Percentiles rank a stretch among this genome's conserved stretches.
Conservation (phyloP, 2,888 invertebrate genomes). For the Poecilobothrus nobilitatus region DNA sequence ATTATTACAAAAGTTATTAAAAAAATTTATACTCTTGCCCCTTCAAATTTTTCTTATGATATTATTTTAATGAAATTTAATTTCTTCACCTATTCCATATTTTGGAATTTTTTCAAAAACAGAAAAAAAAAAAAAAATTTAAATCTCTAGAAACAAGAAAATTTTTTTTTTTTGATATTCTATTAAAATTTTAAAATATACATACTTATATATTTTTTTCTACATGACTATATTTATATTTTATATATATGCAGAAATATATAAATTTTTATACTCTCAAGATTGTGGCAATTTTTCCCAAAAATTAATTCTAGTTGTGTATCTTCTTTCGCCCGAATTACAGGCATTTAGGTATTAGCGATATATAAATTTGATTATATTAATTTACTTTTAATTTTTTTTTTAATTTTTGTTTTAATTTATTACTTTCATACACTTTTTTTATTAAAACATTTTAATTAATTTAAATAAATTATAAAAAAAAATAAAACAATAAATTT, state of each 20-base stretch:
- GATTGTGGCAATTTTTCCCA: constrained; percentile 2
- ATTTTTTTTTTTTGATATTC: too few relatives aligned
- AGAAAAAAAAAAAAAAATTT: background rate
- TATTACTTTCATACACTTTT: background rate
- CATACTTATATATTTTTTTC: too few relatives aligned
- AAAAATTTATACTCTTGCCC: too few relatives aligned
- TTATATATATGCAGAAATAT: too few relatives aligned
- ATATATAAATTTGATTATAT: background rate
- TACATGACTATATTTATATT: too few relatives aligned
- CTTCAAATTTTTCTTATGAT: too few relatives aligned
- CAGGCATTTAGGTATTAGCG: constrained; percentile 3
- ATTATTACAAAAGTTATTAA: too few relatives aligned
- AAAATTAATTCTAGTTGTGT: constrained; percentile 17
- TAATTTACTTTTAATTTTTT: background rate
- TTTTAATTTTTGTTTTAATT: background rate
- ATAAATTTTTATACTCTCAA: background rate
- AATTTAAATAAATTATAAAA: too few relatives aligned
- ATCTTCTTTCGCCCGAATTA: constrained; percentile 20
- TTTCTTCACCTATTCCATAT: background rate
- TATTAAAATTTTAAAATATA: too few relatives aligned
- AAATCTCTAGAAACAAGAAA: too few relatives aligned
- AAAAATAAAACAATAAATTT: too few relatives aligned
- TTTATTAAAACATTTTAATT: too few relatives aligned
- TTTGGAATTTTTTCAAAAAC: background rate
- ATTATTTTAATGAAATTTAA: background rate